These are phyloP conservation scores for Rattus norvegicus DNA, from an alignment of 2,113 vertebrate species.

Conservation along the genomic window DNA sequence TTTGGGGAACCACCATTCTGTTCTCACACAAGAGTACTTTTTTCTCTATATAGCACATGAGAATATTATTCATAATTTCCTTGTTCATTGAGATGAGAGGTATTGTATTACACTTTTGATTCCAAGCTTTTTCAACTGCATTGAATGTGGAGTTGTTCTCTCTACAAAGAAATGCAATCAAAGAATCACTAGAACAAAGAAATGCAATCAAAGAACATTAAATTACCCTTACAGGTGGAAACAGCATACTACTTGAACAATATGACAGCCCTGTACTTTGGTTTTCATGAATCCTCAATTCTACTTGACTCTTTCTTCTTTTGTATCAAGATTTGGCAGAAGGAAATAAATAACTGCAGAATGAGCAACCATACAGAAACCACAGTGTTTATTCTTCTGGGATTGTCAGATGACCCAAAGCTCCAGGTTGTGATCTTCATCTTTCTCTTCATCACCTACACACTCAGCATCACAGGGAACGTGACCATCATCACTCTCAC, in stretches of 20 bases:
- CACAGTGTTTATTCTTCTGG: constrained; percentile 72
- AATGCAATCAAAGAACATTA: neutral
- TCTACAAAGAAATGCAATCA: neutral
- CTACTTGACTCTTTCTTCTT: neutral
- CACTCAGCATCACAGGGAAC: constrained; percentile 72
- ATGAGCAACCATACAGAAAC: constrained; percentile 71
- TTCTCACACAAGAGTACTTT: neutral
- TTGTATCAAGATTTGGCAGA: neutral
- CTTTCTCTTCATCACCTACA: constrained; percentile 68
- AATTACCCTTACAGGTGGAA: neutral
- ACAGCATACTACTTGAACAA: neutral
- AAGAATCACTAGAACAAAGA: neutral
- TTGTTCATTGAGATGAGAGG: neutral
- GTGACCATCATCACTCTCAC: constrained; percentile 70
- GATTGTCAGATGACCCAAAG: constrained; percentile 43
- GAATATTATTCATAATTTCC: neutral
- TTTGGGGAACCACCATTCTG: neutral
- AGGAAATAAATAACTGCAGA: neutral
- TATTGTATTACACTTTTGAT: neutral
- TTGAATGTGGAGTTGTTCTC: neutral
- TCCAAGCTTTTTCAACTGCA: neutral
- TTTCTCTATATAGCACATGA: neutral
- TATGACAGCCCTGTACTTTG: neutral
- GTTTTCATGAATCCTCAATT: neutral
- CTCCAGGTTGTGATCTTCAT: constrained; percentile 62